Base-by-base conservation (phyloP, 2,888 invertebrate species). In the Scaptomyza flava region DNA sequence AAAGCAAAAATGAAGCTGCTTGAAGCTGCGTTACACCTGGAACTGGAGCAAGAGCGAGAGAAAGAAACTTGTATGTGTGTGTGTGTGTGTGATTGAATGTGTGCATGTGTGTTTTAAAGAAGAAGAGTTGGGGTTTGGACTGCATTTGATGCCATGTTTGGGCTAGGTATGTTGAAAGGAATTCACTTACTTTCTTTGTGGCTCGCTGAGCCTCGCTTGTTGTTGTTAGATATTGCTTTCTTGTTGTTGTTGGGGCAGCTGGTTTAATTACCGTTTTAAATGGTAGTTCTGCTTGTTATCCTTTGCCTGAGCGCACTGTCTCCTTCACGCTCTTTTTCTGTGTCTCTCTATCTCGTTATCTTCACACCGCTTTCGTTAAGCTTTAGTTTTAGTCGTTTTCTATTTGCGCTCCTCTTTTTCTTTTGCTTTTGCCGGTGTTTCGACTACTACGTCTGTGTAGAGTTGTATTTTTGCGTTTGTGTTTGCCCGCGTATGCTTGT, bases 131-230 rank as follows among this genome's bases (percentile, higher is more conserved):
- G 36, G 36, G 31, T 36, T 30, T 33, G n/a, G 50, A 68, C 33
- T 73, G 73, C 64, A 73, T 69, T 71, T 61, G 54, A 42, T 42
- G 63, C 79, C 84, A 71, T 81, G 65, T 84, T 79, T 84, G 84
- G 81, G 69, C 81, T 77, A 68, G 68, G 68, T 68, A 75, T 57
- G 65, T 66, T 76, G 62, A 46, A 76, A 84, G 85, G 77, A 82
- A 82, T 82, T 84, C 72, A 82, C 82, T 82, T 82, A 82, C 82
- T 82, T 82, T 85, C 82, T 82, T 84, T 81, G 75, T 77, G 67
- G 70, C 62, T 76, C 52, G 50, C 65, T 69, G 46, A 41, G 53
- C 61, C 58, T 62, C 30, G 46, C 48, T 61, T 51, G 42, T 50
- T 59, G 43, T 50, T 63, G 36, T 31, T 48, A 57, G 58, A 41